These are phyloP conservation scores for Seriola dumerili DNA, from an alignment of 2,113 vertebrate genomes.

Conservation along the genomic window DNA sequence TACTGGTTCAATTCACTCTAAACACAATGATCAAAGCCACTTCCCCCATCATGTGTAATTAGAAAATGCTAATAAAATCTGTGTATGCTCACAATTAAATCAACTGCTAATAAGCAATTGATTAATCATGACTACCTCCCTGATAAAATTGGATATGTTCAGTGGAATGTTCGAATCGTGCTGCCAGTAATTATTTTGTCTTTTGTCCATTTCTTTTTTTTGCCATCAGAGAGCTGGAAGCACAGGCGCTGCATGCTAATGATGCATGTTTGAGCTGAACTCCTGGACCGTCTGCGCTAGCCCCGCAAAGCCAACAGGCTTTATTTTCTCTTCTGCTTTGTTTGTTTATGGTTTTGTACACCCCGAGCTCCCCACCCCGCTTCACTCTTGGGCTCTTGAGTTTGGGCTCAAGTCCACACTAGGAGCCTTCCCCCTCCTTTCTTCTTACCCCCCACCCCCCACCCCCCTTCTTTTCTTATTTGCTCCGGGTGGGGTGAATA, in stretches of 20 bases:
- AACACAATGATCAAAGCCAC: constrained; percentile 60
- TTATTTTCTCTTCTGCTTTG: constrained; percentile 61
- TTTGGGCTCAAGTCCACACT: constrained; percentile 55
- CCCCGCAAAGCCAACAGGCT: constrained; percentile 56
- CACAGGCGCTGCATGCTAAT: constrained; percentile 74
- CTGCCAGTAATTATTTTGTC: constrained; percentile 68
- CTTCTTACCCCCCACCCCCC: too few species aligned
- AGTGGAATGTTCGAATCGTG: constrained; percentile 62
- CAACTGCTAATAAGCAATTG: constrained; percentile 61
- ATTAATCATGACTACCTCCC: constrained; percentile 60
- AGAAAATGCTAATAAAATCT: constrained; percentile 58
- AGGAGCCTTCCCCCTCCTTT: constrained; percentile 22
- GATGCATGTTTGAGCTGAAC: constrained; percentile 74
- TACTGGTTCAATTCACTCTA: constrained; percentile 56
- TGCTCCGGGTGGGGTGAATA: constrained; percentile 56
- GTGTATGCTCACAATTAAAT: constrained; percentile 66
- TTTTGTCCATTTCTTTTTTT: constrained; percentile 67
- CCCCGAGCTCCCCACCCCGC: constrained; percentile 4
- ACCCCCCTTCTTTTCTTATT: constrained; percentile 12
- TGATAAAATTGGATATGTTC: constrained; percentile 69
- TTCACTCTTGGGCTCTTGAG: constrained; percentile 32
- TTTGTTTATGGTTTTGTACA: constrained; percentile 68
- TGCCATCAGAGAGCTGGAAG: constrained; percentile 64
- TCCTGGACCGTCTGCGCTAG: constrained; percentile 64
- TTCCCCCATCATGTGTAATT: constrained; percentile 59